Conservation (phyloP, 92 coral and sea anemone genomes). For the Paragorgia papillata region DNA sequence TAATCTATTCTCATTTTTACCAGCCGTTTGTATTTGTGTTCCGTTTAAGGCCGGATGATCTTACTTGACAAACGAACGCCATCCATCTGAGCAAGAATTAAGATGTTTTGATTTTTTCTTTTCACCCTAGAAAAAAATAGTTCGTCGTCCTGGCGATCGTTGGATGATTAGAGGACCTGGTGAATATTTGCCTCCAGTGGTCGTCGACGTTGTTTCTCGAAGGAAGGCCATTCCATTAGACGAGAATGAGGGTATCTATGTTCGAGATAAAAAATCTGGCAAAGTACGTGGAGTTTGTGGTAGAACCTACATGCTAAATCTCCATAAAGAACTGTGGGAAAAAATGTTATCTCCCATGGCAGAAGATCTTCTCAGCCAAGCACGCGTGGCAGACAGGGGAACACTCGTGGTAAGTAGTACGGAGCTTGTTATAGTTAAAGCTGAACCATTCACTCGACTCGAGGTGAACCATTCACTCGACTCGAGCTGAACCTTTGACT, state of each 20-base stretch:
- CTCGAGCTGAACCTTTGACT: too few relatives aligned
- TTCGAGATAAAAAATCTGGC: constrained; percentile 94
- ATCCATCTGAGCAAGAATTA: too few relatives aligned
- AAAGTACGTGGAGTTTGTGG: constrained; percentile 97
- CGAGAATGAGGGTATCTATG: constrained; percentile 96
- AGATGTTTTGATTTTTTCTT: background rate
- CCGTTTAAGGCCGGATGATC: too few relatives aligned
- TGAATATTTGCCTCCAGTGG: constrained; percentile 94
- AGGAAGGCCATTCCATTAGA: constrained; percentile 95
- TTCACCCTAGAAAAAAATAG: background rate
- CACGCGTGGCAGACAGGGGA: constrained; percentile 96
- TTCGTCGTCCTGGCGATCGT: constrained; percentile 81
- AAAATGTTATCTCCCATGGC: constrained; percentile 91
- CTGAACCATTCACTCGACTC: too few relatives aligned
- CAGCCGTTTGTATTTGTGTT: too few relatives aligned
- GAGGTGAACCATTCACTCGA: too few relatives aligned
- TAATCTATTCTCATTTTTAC: too few relatives aligned
- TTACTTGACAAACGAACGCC: background rate
- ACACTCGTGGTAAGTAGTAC: too few relatives aligned
- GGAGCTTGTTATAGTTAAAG: too few relatives aligned
- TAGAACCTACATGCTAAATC: constrained; percentile 94
- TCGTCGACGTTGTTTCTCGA: constrained; percentile 82
- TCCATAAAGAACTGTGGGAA: constrained; percentile 94
- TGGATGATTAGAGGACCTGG: constrained; percentile 99
- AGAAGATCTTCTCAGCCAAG: constrained; percentile 81